Percentiles rank a stretch among this genome's conserved stretches.
Conservation (phyloP, 2,113 vertebrate species). For the Anoplopoma fimbria region DNA sequence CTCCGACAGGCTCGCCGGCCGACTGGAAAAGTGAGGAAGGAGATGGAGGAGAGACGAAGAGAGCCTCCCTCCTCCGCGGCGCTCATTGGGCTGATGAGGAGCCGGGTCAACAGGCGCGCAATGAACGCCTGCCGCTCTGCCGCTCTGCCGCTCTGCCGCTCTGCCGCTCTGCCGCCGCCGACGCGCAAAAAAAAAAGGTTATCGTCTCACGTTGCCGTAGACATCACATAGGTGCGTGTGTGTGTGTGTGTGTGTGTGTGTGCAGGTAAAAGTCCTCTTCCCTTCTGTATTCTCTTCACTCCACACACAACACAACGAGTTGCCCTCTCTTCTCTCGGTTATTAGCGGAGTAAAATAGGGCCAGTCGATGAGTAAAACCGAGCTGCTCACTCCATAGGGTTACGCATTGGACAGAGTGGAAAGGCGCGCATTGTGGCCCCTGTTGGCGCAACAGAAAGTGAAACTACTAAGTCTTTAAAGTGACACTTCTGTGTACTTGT, state of each 20-base stretch:
- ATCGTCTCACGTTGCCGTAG: constrained; percentile 40
- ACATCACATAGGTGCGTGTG: constrained; percentile 8
- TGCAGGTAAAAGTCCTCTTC: constrained; percentile 28
- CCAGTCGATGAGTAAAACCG: constrained; percentile 14
- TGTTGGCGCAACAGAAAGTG: constrained; percentile 1
- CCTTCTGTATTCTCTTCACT: too few species aligned
- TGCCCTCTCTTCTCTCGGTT: constrained; percentile 28
- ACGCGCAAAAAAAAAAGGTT: constrained; percentile 59
- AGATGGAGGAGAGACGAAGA: constrained; percentile 84
- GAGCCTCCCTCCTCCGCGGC: constrained; percentile 92
- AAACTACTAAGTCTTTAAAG: background rate
- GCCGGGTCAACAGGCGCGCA: constrained; percentile 92
- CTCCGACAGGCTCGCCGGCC: constrained; percentile 88
- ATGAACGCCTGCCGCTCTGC: constrained; percentile 78
- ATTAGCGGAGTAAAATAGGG: constrained; percentile 35
- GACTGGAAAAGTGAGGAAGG: constrained; percentile 89
- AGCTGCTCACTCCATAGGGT: constrained; percentile 60
- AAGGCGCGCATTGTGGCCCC: constrained; percentile 4
- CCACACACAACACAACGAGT: too few species aligned
- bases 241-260: too few species aligned
- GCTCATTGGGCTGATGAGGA: constrained; percentile 94
- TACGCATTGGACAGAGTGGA: constrained; percentile 42
- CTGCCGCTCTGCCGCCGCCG: constrained; percentile 76
- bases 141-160: too few species aligned
- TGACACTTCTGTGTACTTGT: background rate